Evolutionary conservation across 2,113 vertebrate genomes (phyloP).

Genomic region (Deroptyus accipitrinus): DNA sequence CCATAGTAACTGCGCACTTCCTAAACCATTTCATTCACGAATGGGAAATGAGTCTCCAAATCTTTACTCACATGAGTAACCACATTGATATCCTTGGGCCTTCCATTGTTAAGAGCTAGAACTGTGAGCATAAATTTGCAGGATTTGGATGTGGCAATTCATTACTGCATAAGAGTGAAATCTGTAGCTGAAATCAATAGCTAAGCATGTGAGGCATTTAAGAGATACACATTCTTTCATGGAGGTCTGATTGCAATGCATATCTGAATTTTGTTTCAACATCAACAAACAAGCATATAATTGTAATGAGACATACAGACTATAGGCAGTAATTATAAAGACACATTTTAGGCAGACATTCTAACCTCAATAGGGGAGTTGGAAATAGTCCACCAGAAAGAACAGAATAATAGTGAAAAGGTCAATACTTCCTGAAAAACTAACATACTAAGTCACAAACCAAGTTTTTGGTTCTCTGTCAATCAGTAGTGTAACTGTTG

Average conservation of each 20-base stretch:
- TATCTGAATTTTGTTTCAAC: background rate
- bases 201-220: background rate
- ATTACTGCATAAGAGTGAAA: slow-evolving; percentile 34
- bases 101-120: slow-evolving; percentile 41
- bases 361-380: background rate
- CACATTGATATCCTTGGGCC: slow-evolving; percentile 42
- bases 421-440: slow-evolving; percentile 45
- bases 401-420: slow-evolving; percentile 32
- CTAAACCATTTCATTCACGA: slow-evolving; percentile 55
- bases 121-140: background rate
- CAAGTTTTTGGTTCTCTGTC: slow-evolving; percentile 44
- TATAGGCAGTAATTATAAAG: slow-evolving; percentile 48
- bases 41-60: slow-evolving; percentile 33
- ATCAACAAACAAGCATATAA: slow-evolving; percentile 47
- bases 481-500: slow-evolving; percentile 42
- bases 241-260: slow-evolving; percentile 47
- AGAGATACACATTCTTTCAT: slow-evolving; percentile 29
- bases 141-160: slow-evolving; percentile 18
- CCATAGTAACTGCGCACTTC: slow-evolving; percentile 59
- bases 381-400: slow-evolving; percentile 32
- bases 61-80: slow-evolving; percentile 54
- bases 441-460: slow-evolving; percentile 36
- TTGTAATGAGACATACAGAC: background rate
- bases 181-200: slow-evolving; percentile 41
- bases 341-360: slow-evolving; percentile 32